These are phyloP conservation scores for Sitophilus oryzae DNA, from an alignment of 1,140 invertebrate genomes.

Conservation along the genomic window DNA sequence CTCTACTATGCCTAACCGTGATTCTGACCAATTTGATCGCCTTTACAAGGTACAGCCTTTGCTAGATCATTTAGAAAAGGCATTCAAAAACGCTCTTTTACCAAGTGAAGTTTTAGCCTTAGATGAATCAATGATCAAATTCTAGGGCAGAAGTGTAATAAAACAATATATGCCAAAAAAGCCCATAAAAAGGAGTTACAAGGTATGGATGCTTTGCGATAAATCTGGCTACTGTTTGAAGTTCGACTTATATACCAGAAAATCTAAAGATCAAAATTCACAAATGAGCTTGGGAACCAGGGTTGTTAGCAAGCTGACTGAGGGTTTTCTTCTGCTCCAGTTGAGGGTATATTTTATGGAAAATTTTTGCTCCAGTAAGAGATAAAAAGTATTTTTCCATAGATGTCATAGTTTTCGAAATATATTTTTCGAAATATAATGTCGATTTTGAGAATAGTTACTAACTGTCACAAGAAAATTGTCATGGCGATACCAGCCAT, in stretches of 20 bases:
- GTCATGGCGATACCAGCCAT: too few species aligned
- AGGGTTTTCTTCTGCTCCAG: conserved; percentile 20
- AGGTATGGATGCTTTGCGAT: conserved; percentile 30
- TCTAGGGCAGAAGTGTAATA: conserved; percentile 38
- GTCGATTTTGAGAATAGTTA: too few species aligned
- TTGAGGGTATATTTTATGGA: conserved; percentile 1
- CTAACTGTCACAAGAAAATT: too few species aligned
- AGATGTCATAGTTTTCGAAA: too few species aligned
- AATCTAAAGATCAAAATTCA: conserved; percentile 23
- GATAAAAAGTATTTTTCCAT: too few species aligned
- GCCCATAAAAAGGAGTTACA: conserved; percentile 41
- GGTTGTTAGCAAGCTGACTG: conserved; percentile 20
- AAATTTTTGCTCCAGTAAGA: conserved; percentile 3
- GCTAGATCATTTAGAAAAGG: background rate
- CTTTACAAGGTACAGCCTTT: conserved; percentile 29
- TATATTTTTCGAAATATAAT: too few species aligned
- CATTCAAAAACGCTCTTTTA: background rate
- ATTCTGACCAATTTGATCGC: conserved; percentile 28
- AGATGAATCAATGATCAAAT: conserved; percentile 39
- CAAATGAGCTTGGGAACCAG: conserved; percentile 38
- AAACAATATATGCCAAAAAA: conserved; percentile 42
- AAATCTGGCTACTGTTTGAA: conserved; percentile 11
- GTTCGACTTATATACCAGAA: conserved; percentile 39
- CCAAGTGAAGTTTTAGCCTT: conserved; percentile 11
- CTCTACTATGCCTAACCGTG: conserved; percentile 18